A percentile compares a stretch with the other conserved stretches of the same genome.
phyloP scores from a whole-genome alignment of 37 sponge, comb jelly and placozoan species.

The Chondrilla cf. caribensis region DNA sequence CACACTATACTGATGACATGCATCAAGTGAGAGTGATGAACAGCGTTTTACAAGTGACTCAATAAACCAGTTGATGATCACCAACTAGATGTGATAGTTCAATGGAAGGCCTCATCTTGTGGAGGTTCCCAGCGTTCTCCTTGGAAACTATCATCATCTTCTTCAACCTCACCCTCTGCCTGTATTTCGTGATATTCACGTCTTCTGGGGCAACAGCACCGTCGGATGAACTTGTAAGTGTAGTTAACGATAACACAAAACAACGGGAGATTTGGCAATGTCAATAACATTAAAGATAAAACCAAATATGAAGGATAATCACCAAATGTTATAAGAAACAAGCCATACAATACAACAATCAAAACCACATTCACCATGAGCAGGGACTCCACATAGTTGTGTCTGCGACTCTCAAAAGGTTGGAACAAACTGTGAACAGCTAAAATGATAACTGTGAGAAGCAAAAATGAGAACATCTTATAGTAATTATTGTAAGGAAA shows the following conservation, averaged over 20 bases:
- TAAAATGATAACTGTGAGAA: background rate
- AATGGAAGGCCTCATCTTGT: no score
- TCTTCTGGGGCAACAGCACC: background rate
- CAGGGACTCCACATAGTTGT: slow-evolving; percentile 11
- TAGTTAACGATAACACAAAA: background rate
- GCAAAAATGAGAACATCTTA: background rate
- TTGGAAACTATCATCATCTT: no score
- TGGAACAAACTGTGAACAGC: background rate
- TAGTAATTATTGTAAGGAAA: background rate
- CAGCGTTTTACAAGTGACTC: no score
- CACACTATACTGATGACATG: no score
- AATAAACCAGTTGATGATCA: no score
- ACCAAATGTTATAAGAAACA: no score
- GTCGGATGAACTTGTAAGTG: background rate
- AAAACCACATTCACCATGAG: background rate
- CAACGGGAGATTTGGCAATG: background rate
- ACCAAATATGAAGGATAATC: no score
- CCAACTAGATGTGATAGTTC: no score
- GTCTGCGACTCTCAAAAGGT: slow-evolving; percentile 3
- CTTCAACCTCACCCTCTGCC: no score
- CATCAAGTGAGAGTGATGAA: no score
- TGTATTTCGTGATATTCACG: no score
- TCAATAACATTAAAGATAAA: background rate
- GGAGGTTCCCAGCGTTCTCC: no score
- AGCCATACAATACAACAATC: background rate